phyloP scores from a whole-genome alignment of 2,113 vertebrate species.

The Chionis minor region DNA sequence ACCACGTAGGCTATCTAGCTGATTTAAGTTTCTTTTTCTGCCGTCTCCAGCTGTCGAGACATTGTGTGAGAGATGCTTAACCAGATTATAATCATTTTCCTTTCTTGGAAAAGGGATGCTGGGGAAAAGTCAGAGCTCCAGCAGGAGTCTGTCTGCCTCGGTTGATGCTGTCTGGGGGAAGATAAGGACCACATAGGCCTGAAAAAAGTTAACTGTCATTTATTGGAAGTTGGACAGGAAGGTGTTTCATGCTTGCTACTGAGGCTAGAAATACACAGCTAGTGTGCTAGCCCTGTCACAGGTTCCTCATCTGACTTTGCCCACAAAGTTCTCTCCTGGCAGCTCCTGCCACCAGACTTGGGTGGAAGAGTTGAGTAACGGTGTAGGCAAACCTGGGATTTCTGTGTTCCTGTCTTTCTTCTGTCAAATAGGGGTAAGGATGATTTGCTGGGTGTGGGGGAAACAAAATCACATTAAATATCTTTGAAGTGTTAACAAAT shows the following conservation, averaged over 20 bases:
- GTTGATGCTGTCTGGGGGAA: background rate
- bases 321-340: background rate
- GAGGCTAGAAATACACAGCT: background rate
- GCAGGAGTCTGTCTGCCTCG: background rate
- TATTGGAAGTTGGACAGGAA: background rate
- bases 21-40: background rate
- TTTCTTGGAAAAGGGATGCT: background rate
- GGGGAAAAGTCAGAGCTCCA: background rate
- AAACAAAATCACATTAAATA: background rate
- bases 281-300: background rate
- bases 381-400: background rate
- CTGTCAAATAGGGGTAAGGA: background rate
- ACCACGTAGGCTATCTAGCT: background rate
- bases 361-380: background rate
- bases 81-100: background rate
- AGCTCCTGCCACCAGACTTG: rapidly evolving
- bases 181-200: background rate
- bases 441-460: background rate
- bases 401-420: background rate
- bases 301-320: background rate
- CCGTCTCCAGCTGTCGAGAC: background rate
- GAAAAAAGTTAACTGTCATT: background rate
- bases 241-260: background rate
- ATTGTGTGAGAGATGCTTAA: background rate
- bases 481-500: background rate